These are phyloP conservation scores for Rhinogobius similis DNA, from an alignment of 2,113 vertebrate species.

Conservation along the genomic window DNA sequence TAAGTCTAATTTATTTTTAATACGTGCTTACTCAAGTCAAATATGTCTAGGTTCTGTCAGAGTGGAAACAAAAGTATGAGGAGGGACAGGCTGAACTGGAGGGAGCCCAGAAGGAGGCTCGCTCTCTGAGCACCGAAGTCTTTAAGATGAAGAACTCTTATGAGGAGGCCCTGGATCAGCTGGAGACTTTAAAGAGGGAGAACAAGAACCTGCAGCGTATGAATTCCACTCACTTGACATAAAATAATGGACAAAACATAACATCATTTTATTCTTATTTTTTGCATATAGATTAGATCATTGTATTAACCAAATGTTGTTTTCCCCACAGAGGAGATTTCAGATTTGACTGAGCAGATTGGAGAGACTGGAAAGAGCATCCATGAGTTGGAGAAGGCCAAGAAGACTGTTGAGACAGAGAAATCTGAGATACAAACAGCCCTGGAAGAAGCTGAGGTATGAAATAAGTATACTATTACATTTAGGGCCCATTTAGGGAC, in stretches of 20 bases:
- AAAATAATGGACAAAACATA: background rate
- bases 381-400: constrained; percentile 53
- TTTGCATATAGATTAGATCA: background rate
- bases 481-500: too few relatives aligned
- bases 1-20: background rate
- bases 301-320: background rate
- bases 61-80: constrained; percentile 84
- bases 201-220: constrained; percentile 69
- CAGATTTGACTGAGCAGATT: constrained; percentile 36
- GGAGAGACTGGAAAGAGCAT: constrained; percentile 45
- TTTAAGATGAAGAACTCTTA: constrained; percentile 72
- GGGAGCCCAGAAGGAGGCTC: constrained; percentile 77
- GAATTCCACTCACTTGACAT: background rate
- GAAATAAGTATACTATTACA: background rate
- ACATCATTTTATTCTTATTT: background rate
- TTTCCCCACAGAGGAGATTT: constrained; percentile 56
- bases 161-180: constrained; percentile 60
- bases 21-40: too few relatives aligned
- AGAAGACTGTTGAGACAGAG: constrained; percentile 52
- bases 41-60: constrained; percentile 60
- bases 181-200: constrained; percentile 67
- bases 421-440: constrained; percentile 62
- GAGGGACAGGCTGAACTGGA: constrained; percentile 81
- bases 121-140: constrained; percentile 63
- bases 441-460: constrained; percentile 61